Evolutionary conservation across 2,888 invertebrate species (phyloP).

Genomic region (Callyntrura sp.): DNA sequence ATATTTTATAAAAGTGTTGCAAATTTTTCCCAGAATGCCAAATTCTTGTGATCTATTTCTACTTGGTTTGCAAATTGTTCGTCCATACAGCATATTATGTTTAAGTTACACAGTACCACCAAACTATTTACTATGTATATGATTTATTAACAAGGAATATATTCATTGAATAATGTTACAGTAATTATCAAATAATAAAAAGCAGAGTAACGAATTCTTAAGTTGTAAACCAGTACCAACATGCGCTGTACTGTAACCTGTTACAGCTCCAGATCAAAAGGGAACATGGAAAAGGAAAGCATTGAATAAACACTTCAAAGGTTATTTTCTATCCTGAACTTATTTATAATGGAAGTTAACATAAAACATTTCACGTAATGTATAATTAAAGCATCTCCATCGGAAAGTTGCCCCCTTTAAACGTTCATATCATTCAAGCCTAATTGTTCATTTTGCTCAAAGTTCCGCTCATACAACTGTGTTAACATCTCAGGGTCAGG

Average conservation of each 20-base stretch:
- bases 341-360: too few species aligned
- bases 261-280: not conserved
- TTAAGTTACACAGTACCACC: not conserved
- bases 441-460: constrained; percentile 97
- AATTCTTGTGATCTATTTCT: constrained; percentile 71
- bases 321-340: too few species aligned
- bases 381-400: constrained; percentile 87
- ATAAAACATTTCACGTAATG: too few species aligned
- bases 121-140: not conserved
- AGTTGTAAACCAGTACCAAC: too few species aligned
- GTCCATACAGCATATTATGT: not conserved
- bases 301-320: too few species aligned
- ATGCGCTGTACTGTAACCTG: not conserved
- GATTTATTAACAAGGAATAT: not conserved
- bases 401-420: constrained; percentile 87
- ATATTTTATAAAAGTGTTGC: constrained; percentile 27
- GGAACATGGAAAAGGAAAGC: not conserved
- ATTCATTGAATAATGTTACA: not conserved
- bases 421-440: constrained; percentile 98
- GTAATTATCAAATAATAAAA: too few species aligned
- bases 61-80: constrained; percentile 2
- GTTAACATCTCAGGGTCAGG: constrained; percentile 91
- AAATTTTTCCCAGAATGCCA: constrained; percentile 60
- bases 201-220: too few species aligned
- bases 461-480: constrained; percentile 92